Evolutionary conservation across 2,113 vertebrate species (phyloP).

Genomic region (Heptranchias perlo): DNA sequence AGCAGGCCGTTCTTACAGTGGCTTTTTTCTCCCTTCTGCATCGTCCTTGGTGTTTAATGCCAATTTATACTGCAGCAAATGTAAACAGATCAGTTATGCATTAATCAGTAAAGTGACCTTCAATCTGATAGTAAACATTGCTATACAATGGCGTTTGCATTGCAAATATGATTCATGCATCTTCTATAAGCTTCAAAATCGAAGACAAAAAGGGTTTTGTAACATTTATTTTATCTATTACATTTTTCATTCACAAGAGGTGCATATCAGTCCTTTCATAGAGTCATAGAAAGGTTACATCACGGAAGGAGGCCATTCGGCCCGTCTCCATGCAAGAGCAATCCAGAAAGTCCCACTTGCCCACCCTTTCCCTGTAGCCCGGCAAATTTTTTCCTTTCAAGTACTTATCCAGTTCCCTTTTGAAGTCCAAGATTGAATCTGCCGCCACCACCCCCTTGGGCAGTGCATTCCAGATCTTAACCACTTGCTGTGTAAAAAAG

Average conservation of each 20-base stretch:
- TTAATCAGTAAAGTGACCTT: slow-evolving; percentile 26
- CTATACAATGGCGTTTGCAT: neutral
- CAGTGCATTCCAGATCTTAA: too few species aligned
- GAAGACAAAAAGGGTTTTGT: neutral
- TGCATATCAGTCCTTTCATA: neutral
- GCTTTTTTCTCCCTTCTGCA: neutral
- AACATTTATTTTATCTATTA: neutral
- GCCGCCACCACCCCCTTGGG: too few species aligned
- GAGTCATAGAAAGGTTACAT: too few species aligned
- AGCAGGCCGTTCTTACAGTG: neutral
- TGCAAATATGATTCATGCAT: neutral
- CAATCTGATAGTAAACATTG: neutral
- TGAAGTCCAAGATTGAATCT: too few species aligned
- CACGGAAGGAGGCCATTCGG: too few species aligned
- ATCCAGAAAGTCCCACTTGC: too few species aligned
- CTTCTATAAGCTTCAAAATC: neutral
- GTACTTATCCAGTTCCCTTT: too few species aligned
- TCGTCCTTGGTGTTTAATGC: neutral
- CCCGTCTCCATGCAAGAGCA: too few species aligned
- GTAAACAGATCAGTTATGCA: slow-evolving; percentile 9
- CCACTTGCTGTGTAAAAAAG: too few species aligned
- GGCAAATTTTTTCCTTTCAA: too few species aligned
- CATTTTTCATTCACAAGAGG: neutral
- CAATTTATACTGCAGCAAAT: neutral
- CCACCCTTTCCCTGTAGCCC: too few species aligned